Percentiles rank a stretch among this genome's conserved stretches.
These are phyloP conservation scores for Pseudomyrmex dendroicus DNA, from an alignment of 1,140 invertebrate species.

Conservation along the genomic window DNA sequence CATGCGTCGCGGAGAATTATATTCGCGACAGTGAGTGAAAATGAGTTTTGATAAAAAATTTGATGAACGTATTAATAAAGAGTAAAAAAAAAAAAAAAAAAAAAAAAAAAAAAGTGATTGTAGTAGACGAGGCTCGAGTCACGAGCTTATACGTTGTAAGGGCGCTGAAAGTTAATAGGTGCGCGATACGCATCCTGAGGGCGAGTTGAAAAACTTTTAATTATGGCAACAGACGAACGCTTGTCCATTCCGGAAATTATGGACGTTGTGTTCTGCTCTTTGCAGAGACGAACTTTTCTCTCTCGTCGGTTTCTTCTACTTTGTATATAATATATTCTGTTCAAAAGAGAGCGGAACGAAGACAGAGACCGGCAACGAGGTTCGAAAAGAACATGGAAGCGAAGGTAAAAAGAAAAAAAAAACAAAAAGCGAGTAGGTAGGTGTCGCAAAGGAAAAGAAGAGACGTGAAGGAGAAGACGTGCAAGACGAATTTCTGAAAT, in stretches of 20 bases:
- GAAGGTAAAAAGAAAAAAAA: not conserved
- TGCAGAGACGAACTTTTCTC: slow-evolving; percentile 24
- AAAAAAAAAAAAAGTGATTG: no score
- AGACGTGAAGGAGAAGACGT: not conserved
- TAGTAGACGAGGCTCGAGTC: no score
- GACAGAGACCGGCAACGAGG: not conserved
- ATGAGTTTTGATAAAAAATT: not conserved
- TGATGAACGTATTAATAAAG: not conserved
- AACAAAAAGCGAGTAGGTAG: slow-evolving; percentile 3
- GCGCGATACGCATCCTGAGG: not conserved
- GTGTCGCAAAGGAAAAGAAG: slow-evolving; percentile 14
- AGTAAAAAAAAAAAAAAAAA: no score
- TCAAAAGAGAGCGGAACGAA: not conserved
- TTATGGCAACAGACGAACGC: not conserved
- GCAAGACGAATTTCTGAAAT: slow-evolving; percentile 65
- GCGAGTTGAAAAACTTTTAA: slow-evolving; percentile 5
- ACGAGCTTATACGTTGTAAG: not conserved
- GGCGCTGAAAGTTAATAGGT: slow-evolving; percentile 27
- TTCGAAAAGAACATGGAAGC: slow-evolving; percentile 6
- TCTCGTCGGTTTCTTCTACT: not conserved
- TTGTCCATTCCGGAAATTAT: slow-evolving; percentile 21
- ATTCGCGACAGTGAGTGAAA: not conserved
- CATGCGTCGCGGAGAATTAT: not conserved
- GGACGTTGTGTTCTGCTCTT: not conserved
- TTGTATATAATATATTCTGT: slow-evolving; percentile 6